Base-by-base conservation (phyloP, 2,888 invertebrate genomes). In the Cephus runcator region DNA sequence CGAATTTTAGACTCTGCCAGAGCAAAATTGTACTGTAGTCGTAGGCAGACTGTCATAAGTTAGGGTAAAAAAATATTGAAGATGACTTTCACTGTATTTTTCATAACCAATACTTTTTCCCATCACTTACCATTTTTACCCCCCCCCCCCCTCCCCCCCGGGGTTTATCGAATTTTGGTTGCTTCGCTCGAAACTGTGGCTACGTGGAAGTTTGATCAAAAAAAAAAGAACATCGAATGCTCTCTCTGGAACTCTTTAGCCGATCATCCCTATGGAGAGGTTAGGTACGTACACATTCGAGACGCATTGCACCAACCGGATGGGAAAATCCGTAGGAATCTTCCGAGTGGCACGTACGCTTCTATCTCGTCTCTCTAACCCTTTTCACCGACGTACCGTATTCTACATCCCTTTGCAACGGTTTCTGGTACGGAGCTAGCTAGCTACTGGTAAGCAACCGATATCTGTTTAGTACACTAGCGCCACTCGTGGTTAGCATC, bases 61-160 rank as follows among this genome's bases (percentile, higher is more conserved):
- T 56, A 56, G 4, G 40, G 23, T 56, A 56, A 56, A 56, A 56
- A 40, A 56, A 56, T 2, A 56, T 56, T 1, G 6, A 56, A 9
- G 23, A 15, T 56, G 23, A 56, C 23, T 56, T 56, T 9, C 40
- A 56, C 23, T 23, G 6, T 23, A 23, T 56, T 23, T 23, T 9
- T 56, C 6, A 56, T 56, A 56, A 6, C 1, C 23, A 23, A 56
- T 9, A 23, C 23, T 56, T 6, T 56, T 56, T 56, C 4, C 23
- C 23, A 9, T 56, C 23, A 9, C 23, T 15, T 23, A 15, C 40
- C 9, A 6, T 15, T 56, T 56, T 23, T 15, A 15, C 6, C 4
- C 0, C 0, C 4, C 0, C 0, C 33, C 33, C 4, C 0, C 33
- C 3, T n/a, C 3, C 33, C 23, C 40, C 15, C 15, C 9, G 2